These are phyloP conservation scores for Hafferia zeledoni DNA, from an alignment of 2,797 vertebrate genomes.

Conservation along the genomic window DNA sequence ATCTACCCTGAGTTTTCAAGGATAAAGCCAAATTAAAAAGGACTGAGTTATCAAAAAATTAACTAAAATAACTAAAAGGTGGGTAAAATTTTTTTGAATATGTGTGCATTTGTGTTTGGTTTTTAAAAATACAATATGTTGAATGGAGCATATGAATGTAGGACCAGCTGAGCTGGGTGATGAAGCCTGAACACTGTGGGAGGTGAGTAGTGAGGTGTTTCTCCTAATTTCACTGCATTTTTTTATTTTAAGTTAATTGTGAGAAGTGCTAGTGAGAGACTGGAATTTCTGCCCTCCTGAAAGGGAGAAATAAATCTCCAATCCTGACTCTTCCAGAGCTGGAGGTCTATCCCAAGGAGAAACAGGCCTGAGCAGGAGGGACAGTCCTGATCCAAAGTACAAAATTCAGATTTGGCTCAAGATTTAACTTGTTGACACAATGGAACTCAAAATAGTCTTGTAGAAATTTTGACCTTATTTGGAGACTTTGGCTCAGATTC, in stretches of 20 bases:
- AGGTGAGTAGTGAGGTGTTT: neutral
- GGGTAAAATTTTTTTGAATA: neutral
- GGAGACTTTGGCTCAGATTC: neutral
- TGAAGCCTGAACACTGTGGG: neutral
- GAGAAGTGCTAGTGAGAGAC: neutral
- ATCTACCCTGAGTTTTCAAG: neutral
- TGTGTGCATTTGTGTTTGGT: neutral
- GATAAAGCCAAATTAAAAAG: neutral
- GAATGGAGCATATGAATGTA: neutral
- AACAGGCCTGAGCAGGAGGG: neutral
- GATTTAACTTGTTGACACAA: neutral
- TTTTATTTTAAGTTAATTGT: neutral
- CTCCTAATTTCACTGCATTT: neutral
- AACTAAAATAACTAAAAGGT: neutral
- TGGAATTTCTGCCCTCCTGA: neutral
- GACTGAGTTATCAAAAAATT: neutral
- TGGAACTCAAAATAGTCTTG: accelerated
- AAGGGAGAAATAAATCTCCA: neutral
- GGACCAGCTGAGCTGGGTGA: neutral
- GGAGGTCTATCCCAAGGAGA: neutral
- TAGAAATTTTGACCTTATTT: neutral
- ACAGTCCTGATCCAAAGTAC: neutral
- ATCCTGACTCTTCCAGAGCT: neutral
- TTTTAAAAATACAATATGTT: neutral
- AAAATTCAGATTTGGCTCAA: neutral